Evolutionary conservation across 2,888 invertebrate species (phyloP).

Genomic region (Stenotaenia linearis): DNA sequence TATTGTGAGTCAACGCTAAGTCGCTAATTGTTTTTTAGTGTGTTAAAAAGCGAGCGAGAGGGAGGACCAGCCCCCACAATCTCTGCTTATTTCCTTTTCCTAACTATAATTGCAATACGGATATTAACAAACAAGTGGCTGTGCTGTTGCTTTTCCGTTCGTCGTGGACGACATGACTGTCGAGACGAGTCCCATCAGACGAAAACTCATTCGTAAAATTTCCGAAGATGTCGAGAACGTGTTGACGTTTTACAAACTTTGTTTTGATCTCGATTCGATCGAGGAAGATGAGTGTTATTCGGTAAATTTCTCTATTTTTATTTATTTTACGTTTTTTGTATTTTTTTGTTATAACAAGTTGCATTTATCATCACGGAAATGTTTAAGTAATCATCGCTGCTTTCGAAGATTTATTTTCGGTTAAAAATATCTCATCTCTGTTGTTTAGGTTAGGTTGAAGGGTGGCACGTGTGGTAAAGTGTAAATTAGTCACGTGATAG

Average conservation of each 20-base stretch:
- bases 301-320: conserved; percentile 52
- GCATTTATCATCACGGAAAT: background rate
- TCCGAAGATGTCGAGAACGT: background rate
- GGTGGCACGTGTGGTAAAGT: background rate
- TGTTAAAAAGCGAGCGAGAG: background rate
- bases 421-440: background rate
- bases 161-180: background rate
- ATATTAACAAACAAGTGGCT: background rate
- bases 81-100: background rate
- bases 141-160: no score
- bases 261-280: conserved; percentile 13
- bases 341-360: background rate
- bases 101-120: background rate
- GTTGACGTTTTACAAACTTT: background rate
- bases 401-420: background rate
- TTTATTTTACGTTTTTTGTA: background rate
- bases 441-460: background rate
- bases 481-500: background rate
- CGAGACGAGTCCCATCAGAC: background rate
- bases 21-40: background rate
- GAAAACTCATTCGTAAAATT: background rate
- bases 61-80: background rate
- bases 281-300: conserved; percentile 52
- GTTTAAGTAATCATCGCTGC: background rate
- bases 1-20: background rate